Conservation (phyloP, 2,113 vertebrate genomes). For the Oreocharis arfaki region DNA sequence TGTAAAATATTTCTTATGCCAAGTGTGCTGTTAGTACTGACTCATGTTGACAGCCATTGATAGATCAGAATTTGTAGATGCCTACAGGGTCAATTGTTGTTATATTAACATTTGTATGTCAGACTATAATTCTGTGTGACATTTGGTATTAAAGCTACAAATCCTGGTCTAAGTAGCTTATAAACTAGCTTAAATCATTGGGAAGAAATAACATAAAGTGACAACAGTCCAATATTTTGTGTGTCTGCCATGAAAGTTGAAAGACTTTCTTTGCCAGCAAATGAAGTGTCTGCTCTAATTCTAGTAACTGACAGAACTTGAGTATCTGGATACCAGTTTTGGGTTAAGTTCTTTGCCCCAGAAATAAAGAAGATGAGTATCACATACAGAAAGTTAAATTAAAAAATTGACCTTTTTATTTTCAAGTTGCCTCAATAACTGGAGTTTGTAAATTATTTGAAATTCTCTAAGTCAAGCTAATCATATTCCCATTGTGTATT, state of each 20-base stretch:
- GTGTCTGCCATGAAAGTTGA: background rate
- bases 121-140: background rate
- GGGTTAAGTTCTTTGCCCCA: background rate
- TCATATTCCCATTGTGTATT: background rate
- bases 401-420: background rate
- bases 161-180: background rate
- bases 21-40: background rate
- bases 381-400: background rate
- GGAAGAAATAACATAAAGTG: background rate
- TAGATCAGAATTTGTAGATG: conserved; percentile 5
- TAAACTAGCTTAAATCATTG: background rate
- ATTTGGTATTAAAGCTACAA: background rate
- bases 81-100: background rate
- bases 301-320: background rate
- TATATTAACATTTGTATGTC: background rate
- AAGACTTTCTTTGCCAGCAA: background rate
- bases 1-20: background rate
- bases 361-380: background rate
- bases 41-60: background rate
- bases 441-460: background rate
- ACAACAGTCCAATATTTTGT: background rate
- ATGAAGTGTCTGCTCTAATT: background rate
- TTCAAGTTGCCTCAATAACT: background rate
- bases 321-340: background rate
- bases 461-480: background rate